A percentile compares a stretch with the other conserved stretches of the same genome.
Evolutionary conservation across 1,140 invertebrate genomes (phyloP).

Genomic region (Rhyacophila brunnea): DNA sequence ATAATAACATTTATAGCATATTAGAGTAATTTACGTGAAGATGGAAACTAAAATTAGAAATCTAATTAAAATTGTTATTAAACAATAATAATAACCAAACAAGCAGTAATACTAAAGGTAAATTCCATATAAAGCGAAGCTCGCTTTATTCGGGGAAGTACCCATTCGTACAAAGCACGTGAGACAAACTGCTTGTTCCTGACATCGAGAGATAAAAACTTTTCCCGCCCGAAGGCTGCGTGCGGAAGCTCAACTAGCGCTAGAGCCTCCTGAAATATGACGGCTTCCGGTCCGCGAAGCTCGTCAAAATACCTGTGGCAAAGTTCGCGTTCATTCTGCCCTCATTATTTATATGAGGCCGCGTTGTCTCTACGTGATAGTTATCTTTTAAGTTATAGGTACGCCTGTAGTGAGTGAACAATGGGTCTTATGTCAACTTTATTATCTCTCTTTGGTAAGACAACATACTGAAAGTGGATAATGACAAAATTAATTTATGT

Average conservation of each 20-base stretch:
- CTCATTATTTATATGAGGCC: constrained; percentile 12
- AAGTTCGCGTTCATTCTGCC: constrained; percentile 16
- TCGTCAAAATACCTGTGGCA: constrained; percentile 27
- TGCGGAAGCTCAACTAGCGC: constrained; percentile 6
- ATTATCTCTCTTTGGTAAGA: too few relatives aligned
- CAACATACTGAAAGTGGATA: too few relatives aligned
- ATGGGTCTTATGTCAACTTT: too few relatives aligned
- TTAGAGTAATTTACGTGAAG: too few relatives aligned
- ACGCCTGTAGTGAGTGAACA: too few relatives aligned
- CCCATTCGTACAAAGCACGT: not conserved
- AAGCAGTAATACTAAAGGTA: not conserved
- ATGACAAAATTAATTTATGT: too few relatives aligned
- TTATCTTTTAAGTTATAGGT: constrained; percentile 6
- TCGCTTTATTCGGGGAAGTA: too few relatives aligned
- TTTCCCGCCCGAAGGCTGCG: constrained; percentile 1
- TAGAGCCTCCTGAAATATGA: constrained; percentile 30
- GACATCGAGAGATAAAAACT: constrained; percentile 33
- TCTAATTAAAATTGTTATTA: too few relatives aligned
- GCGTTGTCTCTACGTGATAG: constrained; percentile 5
- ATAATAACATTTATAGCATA: too few relatives aligned
- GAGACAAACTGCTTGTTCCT: constrained; percentile 6
- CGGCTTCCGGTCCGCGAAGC: constrained; percentile 28
- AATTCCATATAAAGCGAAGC: not conserved
- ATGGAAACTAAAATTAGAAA: too few relatives aligned
- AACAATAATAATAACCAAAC: not conserved